These are phyloP conservation scores for Nomada ferruginata DNA, from an alignment of 2,888 invertebrate genomes.

Conservation along the genomic window DNA sequence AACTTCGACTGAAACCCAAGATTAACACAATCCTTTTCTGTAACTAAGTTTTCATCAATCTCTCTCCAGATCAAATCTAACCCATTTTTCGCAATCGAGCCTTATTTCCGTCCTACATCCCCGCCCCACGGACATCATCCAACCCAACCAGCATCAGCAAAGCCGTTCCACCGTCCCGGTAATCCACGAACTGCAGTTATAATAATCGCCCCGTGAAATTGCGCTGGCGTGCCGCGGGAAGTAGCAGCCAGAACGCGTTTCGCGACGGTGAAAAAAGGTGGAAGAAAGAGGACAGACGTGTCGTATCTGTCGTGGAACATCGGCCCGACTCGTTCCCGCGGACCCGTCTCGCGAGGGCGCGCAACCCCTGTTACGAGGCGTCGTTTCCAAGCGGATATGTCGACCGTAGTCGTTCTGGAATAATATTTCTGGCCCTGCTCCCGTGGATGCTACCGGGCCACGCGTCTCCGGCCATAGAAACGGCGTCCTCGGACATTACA, in stretches of 20 bases:
- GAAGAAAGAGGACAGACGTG: background rate
- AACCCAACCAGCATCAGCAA: background rate
- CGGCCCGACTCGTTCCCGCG: constrained; percentile 27
- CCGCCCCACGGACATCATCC: background rate
- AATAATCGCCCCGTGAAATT: constrained; percentile 52
- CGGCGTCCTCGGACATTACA: constrained; percentile 37
- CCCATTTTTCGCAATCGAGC: background rate
- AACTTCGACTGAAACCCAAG: too few relatives aligned
- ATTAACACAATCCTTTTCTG: too few relatives aligned
- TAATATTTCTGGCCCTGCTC: constrained; percentile 66
- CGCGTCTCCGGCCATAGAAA: background rate
- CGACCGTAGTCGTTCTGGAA: constrained; percentile 48
- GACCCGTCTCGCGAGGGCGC: constrained; percentile 38
- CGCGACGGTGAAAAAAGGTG: background rate
- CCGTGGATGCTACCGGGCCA: constrained; percentile 19
- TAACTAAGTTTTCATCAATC: too few relatives aligned
- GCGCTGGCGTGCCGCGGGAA: constrained; percentile 8
- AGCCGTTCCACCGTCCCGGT: constrained; percentile 13
- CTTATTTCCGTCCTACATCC: background rate
- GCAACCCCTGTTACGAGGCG: constrained; percentile 40
- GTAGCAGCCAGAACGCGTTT: constrained; percentile 31
- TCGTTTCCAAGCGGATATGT: constrained; percentile 53
- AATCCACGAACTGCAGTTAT: constrained; percentile 54
- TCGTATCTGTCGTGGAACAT: constrained; percentile 26
- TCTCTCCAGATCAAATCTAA: background rate